Conservation (phyloP, 2,888 invertebrate species). For the Serripes groenlandicus region DNA sequence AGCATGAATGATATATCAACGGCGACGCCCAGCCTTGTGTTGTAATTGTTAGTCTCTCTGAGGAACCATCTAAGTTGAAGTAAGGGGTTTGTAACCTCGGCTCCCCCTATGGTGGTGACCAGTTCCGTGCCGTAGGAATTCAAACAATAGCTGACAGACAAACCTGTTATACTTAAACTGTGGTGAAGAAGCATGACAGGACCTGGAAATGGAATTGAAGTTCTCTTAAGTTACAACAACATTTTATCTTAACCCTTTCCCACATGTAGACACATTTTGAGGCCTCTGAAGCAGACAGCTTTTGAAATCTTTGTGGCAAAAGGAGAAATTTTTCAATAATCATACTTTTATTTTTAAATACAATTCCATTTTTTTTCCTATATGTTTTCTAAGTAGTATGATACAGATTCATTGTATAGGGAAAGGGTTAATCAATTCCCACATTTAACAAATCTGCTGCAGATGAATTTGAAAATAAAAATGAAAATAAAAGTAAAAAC, state of each 20-base stretch:
- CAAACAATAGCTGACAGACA: slow-evolving; percentile 71
- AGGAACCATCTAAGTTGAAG: slow-evolving; percentile 86
- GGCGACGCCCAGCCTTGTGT: slow-evolving; percentile 76
- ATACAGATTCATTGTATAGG: no score
- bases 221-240: not conserved
- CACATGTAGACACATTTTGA: not conserved
- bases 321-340: not conserved
- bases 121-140: slow-evolving; percentile 84
- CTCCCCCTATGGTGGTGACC: slow-evolving; percentile 83
- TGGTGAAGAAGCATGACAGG: slow-evolving; percentile 85
- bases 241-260: not conserved
- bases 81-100: slow-evolving; percentile 85
- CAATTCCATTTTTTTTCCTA: no score
- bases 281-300: not conserved
- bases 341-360: no score
- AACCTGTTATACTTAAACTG: slow-evolving; percentile 81
- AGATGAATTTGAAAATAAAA: no score
- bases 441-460: no score
- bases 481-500: no score
- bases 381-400: no score
- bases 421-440: no score
- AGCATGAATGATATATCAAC: slow-evolving; percentile 83
- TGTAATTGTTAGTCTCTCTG: slow-evolving; percentile 73
- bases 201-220: slow-evolving; percentile 82
- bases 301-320: not conserved